These are phyloP conservation scores for Macroglossus sobrinus DNA, from an alignment of 2,113 vertebrate genomes.

Conservation along the genomic window DNA sequence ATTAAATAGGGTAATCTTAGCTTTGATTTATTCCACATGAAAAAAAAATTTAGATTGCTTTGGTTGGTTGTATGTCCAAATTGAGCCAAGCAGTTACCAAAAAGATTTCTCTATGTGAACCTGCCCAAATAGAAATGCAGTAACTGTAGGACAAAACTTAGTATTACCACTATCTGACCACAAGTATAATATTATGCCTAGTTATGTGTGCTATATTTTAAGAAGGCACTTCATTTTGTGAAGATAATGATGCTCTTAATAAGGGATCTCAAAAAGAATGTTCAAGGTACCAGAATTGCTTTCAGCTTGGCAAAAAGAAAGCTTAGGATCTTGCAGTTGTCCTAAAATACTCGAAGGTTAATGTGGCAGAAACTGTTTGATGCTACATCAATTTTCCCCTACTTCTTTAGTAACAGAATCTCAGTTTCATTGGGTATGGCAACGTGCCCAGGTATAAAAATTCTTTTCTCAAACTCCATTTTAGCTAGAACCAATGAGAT, in stretches of 20 bases:
- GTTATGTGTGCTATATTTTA: background rate
- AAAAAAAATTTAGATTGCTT: background rate
- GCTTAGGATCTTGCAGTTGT: background rate
- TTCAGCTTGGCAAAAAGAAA: background rate
- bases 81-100: background rate
- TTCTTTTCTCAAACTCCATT: background rate
- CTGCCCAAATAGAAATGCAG: background rate
- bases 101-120: background rate
- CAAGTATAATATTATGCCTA: background rate
- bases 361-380: background rate
- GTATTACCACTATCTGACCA: accelerated
- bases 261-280: background rate
- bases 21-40: background rate
- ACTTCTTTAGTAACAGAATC: background rate
- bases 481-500: background rate
- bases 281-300: background rate
- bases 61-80: background rate
- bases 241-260: background rate
- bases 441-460: background rate
- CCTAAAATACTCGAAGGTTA: background rate
- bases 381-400: background rate
- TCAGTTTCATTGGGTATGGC: background rate
- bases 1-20: background rate
- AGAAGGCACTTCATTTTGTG: background rate
- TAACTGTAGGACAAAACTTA: background rate